Evolutionary conservation across 2,888 invertebrate species (phyloP).

Genomic region (Agrochola litura): DNA sequence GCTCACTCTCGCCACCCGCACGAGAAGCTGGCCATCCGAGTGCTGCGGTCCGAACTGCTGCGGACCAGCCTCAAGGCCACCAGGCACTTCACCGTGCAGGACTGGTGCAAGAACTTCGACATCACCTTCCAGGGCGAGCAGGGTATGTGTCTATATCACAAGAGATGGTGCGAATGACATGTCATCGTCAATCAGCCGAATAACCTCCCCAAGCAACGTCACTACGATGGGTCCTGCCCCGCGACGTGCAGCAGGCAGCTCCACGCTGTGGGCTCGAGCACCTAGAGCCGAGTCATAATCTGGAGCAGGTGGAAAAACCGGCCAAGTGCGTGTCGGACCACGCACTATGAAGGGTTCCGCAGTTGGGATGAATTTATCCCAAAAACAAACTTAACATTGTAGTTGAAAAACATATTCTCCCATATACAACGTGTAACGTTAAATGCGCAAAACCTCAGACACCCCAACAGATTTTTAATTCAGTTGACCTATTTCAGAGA

Average conservation of each 20-base stretch:
- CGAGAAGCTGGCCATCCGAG: conserved; percentile 95
- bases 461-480: too few relatives aligned
- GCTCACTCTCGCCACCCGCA: conserved; percentile 97
- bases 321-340: too few relatives aligned
- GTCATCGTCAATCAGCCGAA: not conserved
- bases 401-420: too few relatives aligned
- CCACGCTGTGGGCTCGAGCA: not conserved
- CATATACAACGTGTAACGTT: too few relatives aligned
- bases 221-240: too few relatives aligned
- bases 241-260: too few relatives aligned
- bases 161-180: not conserved
- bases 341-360: too few relatives aligned
- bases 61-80: conserved; percentile 96
- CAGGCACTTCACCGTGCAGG: conserved; percentile 95
- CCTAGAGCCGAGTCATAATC: not conserved
- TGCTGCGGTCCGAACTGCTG: conserved; percentile 94
- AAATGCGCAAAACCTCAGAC: too few relatives aligned
- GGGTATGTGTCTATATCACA: conserved; percentile 87
- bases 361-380: too few relatives aligned
- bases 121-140: conserved; percentile 98
- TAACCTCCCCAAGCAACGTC: too few relatives aligned
- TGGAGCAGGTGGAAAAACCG: not conserved
- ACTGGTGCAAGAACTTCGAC: conserved; percentile 99
- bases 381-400: too few relatives aligned
- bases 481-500: too few relatives aligned